These are phyloP conservation scores for Pelobates cultripes DNA, from an alignment of 2,797 vertebrate genomes.

Conservation along the genomic window DNA sequence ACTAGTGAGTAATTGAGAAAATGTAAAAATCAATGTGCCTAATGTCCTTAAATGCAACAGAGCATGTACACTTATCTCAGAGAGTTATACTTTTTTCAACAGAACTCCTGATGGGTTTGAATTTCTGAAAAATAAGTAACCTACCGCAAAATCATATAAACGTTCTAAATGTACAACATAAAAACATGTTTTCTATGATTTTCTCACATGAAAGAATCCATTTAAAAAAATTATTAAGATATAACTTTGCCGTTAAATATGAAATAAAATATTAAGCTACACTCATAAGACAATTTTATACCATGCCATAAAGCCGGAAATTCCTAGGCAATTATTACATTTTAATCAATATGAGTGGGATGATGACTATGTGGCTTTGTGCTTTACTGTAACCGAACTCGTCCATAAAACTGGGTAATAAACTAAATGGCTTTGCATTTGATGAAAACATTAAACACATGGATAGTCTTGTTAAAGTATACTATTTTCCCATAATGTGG, in stretches of 20 bases:
- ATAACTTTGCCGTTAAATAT: slow-evolving; percentile 40
- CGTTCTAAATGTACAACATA: slow-evolving; percentile 31
- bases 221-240: slow-evolving; percentile 29
- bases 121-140: background rate
- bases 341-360: slow-evolving; percentile 51
- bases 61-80: background rate
- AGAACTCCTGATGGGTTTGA: background rate
- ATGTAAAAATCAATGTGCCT: slow-evolving; percentile 40
- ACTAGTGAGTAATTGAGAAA: slow-evolving; percentile 43
- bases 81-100: background rate
- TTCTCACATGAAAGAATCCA: slow-evolving; percentile 25
- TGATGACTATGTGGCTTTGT: slow-evolving; percentile 30
- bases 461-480: slow-evolving; percentile 42
- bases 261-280: slow-evolving; percentile 43
- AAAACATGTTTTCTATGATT: slow-evolving; percentile 31
- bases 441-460: slow-evolving; percentile 45
- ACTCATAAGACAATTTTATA: slow-evolving; percentile 29
- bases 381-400: slow-evolving; percentile 41
- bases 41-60: slow-evolving; percentile 22
- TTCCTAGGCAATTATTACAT: slow-evolving; percentile 44
- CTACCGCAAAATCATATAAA: background rate
- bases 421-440: slow-evolving; percentile 42
- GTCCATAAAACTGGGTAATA: slow-evolving; percentile 45
- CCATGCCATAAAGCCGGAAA: slow-evolving; percentile 50
- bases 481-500: slow-evolving; percentile 47